These are phyloP conservation scores for Hipparchia semele DNA, from an alignment of 2,888 invertebrate species.

Conservation along the genomic window DNA sequence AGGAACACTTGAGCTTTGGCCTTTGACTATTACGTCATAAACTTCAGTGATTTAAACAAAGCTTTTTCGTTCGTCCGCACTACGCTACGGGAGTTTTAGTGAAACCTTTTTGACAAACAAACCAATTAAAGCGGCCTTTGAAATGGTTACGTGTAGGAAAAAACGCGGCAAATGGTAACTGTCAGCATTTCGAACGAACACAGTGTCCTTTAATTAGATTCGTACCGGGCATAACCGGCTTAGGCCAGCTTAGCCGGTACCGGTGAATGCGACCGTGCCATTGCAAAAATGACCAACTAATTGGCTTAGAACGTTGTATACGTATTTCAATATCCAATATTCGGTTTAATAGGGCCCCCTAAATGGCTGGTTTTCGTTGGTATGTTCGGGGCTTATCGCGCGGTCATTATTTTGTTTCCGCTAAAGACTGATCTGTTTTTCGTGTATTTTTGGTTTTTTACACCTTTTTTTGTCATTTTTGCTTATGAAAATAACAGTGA, in stretches of 20 bases:
- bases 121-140: slow-evolving; percentile 67
- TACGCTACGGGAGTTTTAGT: slow-evolving; percentile 36
- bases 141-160: slow-evolving; percentile 56
- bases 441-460: neutral
- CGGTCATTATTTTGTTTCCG: slow-evolving; percentile 38
- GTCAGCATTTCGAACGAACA: slow-evolving; percentile 77
- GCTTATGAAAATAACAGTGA: too few species aligned
- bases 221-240: slow-evolving; percentile 78
- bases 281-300: slow-evolving; percentile 81
- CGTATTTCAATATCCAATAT: slow-evolving; percentile 76
- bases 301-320: slow-evolving; percentile 78
- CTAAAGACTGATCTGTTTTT: slow-evolving; percentile 19
- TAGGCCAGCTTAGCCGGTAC: slow-evolving; percentile 75
- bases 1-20: slow-evolving; percentile 3
- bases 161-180: slow-evolving; percentile 71
- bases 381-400: slow-evolving; percentile 46
- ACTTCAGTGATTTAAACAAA: slow-evolving; percentile 44
- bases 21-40: slow-evolving; percentile 14
- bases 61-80: slow-evolving; percentile 19
- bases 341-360: slow-evolving; percentile 65
- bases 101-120: slow-evolving; percentile 53
- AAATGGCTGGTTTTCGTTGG: slow-evolving; percentile 52
- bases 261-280: slow-evolving; percentile 66
- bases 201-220: slow-evolving; percentile 80
- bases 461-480: neutral